Evolutionary conservation across 1,140 invertebrate genomes (phyloP).

Genomic region (Nautilus pompilius): DNA sequence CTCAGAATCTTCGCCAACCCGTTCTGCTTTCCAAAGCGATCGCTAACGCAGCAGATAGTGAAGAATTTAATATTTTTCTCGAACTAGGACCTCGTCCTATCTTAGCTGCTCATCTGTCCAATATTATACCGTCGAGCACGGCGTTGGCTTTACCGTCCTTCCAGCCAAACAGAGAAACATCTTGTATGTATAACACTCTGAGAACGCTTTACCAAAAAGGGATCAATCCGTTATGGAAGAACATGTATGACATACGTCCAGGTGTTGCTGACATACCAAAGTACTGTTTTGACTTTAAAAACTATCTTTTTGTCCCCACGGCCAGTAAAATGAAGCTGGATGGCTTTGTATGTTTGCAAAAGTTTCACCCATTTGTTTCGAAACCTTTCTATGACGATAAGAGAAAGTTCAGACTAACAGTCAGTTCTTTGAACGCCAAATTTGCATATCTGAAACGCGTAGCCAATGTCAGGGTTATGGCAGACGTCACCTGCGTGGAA

Average conservation of each 20-base stretch:
- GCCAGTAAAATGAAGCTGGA: not conserved
- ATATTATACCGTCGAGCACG: conserved; percentile 17
- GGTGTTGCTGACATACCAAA: conserved; percentile 12
- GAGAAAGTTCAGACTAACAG: too few species aligned
- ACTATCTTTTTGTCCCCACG: conserved; percentile 5
- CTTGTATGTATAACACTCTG: conserved; percentile 11
- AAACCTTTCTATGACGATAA: too few species aligned
- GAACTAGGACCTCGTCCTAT: conserved; percentile 36
- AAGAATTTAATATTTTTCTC: conserved; percentile 22
- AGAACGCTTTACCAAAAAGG: conserved; percentile 12
- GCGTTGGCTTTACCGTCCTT: conserved; percentile 21
- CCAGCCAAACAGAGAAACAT: conserved; percentile 18
- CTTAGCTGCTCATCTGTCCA: conserved; percentile 17
- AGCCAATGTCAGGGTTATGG: too few species aligned
- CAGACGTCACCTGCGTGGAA: too few species aligned
- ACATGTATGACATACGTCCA: conserved; percentile 4
- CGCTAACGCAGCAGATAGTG: conserved; percentile 1
- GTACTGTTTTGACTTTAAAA: conserved; percentile 13
- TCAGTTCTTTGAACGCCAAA: too few species aligned
- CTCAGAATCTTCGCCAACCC: conserved; percentile 22
- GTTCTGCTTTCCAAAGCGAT: conserved; percentile 23
- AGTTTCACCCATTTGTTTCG: too few species aligned
- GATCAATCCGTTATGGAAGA: conserved; percentile 14
- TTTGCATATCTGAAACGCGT: too few species aligned
- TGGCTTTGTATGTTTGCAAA: too few species aligned